Evolutionary conservation across 2,113 vertebrate genomes (phyloP).

Genomic region (Athene cunicularia): DNA sequence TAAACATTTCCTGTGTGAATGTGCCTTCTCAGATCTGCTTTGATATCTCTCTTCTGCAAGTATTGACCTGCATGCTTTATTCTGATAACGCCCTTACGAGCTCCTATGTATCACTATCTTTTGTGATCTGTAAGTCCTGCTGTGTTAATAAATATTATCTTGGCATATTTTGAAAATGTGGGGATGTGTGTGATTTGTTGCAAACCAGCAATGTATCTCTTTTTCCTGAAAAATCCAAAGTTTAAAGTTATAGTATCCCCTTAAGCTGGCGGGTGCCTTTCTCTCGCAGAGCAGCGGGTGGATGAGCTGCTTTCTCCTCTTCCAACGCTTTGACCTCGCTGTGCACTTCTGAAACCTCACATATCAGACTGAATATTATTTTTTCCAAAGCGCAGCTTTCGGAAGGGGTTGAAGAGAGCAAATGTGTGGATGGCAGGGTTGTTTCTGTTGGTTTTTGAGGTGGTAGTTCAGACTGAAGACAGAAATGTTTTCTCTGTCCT

Average conservation of each 20-base stretch:
- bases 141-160: slow-evolving; percentile 98
- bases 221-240: not conserved
- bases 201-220: slow-evolving; percentile 49
- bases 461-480: not conserved
- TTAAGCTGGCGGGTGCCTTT: not conserved
- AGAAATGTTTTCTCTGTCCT: not conserved
- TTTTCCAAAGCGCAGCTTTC: not conserved
- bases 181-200: slow-evolving; percentile 86
- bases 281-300: not conserved
- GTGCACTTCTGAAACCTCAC: not conserved
- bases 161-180: slow-evolving; percentile 93
- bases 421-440: not conserved
- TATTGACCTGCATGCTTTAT: slow-evolving; percentile 81
- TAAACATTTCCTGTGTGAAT: slow-evolving; percentile 91
- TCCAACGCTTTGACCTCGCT: not conserved
- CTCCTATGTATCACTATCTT: slow-evolving; percentile 90
- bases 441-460: not conserved
- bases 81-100: slow-evolving; percentile 73
- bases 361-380: not conserved
- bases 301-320: not conserved
- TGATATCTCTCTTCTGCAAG: slow-evolving; percentile 78
- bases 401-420: not conserved
- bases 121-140: slow-evolving; percentile 93
- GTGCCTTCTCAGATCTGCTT: slow-evolving; percentile 92
- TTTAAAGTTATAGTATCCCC: slow-evolving; percentile 61